phyloP scores from a whole-genome alignment of 1,140 invertebrate species.

The Aphaenogaster rudis region DNA sequence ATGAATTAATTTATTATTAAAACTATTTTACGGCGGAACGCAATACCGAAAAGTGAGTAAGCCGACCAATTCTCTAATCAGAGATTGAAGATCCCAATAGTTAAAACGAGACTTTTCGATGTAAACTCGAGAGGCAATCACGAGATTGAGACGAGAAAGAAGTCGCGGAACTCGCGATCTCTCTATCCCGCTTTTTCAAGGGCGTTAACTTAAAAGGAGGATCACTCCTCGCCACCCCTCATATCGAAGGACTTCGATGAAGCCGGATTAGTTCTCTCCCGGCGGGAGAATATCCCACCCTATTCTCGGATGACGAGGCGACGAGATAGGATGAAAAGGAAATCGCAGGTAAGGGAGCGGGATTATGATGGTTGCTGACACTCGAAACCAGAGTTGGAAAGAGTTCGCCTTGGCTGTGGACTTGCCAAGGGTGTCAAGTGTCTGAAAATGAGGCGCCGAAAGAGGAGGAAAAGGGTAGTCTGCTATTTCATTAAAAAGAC shows the following conservation, averaged over 20 bases:
- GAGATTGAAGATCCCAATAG: slow-evolving; percentile 44
- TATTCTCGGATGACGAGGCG: slow-evolving; percentile 59
- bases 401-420: slow-evolving; percentile 40
- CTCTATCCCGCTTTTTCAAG: slow-evolving; percentile 16
- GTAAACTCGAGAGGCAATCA: slow-evolving; percentile 52
- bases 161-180: slow-evolving; percentile 10
- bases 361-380: slow-evolving; percentile 65
- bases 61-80: slow-evolving; percentile 32
- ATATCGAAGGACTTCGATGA: slow-evolving; percentile 71
- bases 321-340: neutral
- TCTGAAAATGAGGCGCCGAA: slow-evolving; percentile 51
- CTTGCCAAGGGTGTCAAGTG: slow-evolving; percentile 59
- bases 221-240: slow-evolving; percentile 26
- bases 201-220: slow-evolving; percentile 65
- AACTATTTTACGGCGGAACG: neutral
- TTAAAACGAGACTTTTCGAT: slow-evolving; percentile 52
- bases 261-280: slow-evolving; percentile 72
- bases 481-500: neutral
- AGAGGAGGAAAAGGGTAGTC: neutral
- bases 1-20: too few species aligned
- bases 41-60: slow-evolving; percentile 1
- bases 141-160: slow-evolving; percentile 51
- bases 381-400: slow-evolving; percentile 57
- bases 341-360: slow-evolving; percentile 25
- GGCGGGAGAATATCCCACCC: slow-evolving; percentile 41